A percentile compares a stretch with the other conserved stretches of the same genome.
These are phyloP conservation scores for Pachyramphus minor DNA, from an alignment of 2,113 vertebrate genomes.

Conservation along the genomic window DNA sequence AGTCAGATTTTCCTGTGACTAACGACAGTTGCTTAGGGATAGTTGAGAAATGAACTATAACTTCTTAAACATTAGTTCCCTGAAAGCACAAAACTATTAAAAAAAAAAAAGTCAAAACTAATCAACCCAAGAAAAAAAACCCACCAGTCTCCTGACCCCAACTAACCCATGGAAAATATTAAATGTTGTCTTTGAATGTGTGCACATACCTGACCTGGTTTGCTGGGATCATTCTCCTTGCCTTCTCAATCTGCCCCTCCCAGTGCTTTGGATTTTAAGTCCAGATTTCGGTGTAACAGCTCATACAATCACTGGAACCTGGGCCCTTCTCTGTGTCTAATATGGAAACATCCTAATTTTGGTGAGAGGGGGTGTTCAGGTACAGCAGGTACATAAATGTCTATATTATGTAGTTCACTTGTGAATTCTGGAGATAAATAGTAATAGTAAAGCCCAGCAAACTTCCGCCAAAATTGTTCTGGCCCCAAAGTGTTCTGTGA, in stretches of 20 bases:
- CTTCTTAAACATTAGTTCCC: background rate
- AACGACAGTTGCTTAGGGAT: background rate
- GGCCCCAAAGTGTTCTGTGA: background rate
- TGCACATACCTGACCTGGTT: background rate
- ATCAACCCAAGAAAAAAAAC: rapidly evolving
- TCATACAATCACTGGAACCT: background rate
- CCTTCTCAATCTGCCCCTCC: background rate
- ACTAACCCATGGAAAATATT: background rate
- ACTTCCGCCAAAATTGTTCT: background rate
- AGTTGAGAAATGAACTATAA: background rate
- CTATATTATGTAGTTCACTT: rapidly evolving
- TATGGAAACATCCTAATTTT: background rate
- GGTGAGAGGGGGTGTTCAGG: background rate
- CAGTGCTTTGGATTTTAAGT: background rate
- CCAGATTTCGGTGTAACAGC: background rate
- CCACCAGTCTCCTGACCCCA: rapidly evolving
- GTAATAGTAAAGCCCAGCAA: background rate
- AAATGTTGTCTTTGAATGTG: background rate
- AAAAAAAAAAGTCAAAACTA: background rate
- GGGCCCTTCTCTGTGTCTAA: background rate
- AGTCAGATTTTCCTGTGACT: background rate
- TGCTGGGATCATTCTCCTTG: background rate
- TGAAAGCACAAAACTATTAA: background rate
- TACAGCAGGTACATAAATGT: background rate
- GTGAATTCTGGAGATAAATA: background rate